phyloP scores from a whole-genome alignment of 2,113 vertebrate genomes.

The Planiliza haematocheilus region DNA sequence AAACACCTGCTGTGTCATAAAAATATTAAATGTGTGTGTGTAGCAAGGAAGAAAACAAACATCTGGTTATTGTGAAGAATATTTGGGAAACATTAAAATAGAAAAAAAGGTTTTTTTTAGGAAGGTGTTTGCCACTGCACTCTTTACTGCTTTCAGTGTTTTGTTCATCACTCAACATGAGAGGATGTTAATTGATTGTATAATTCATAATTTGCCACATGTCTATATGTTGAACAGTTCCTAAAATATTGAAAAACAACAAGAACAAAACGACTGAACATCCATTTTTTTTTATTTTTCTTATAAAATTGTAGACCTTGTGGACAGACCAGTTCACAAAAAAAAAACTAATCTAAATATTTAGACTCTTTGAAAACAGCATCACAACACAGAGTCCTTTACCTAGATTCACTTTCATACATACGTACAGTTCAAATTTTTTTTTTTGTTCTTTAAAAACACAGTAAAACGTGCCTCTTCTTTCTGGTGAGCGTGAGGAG shows the following conservation, averaged over 20 bases:
- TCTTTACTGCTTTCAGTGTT: no score
- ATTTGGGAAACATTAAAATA: no score
- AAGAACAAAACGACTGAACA: slow-evolving; percentile 11
- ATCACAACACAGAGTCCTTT: slow-evolving; percentile 58
- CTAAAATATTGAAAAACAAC: not conserved
- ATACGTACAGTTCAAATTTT: slow-evolving; percentile 41
- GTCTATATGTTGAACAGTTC: not conserved
- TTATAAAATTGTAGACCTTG: slow-evolving; percentile 72
- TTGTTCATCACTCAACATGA: no score
- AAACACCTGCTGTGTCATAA: no score
- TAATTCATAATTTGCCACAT: no score
- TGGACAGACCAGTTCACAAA: slow-evolving; percentile 74
- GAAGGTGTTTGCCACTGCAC: no score
- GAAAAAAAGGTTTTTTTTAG: no score
- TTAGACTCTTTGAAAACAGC: slow-evolving; percentile 67
- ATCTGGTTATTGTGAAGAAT: no score
- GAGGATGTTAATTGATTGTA: no score
- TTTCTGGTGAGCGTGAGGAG: slow-evolving; percentile 33
- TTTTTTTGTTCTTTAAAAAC: slow-evolving; percentile 62
- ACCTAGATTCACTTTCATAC: slow-evolving; percentile 46
- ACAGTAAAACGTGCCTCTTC: slow-evolving; percentile 40
- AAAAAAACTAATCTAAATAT: slow-evolving; percentile 56
- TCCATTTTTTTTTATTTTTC: slow-evolving; percentile 63
- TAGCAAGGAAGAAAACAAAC: no score
- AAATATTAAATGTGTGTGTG: no score